Evolutionary conservation across 2,888 invertebrate species (phyloP).

Genomic region (Plusia festucae): DNA sequence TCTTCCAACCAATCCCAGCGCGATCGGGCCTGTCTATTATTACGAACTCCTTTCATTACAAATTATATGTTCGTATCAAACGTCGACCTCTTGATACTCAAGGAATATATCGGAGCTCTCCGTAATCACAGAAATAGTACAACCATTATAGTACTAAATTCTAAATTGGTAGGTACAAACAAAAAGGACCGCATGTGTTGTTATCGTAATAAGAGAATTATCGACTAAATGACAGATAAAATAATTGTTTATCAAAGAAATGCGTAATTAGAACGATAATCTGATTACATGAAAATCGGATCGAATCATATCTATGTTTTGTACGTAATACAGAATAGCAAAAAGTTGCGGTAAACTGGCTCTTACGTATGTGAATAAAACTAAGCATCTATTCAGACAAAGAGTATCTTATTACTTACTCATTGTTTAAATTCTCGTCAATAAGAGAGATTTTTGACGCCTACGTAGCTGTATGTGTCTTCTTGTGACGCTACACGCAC

Average conservation of each 20-base stretch:
- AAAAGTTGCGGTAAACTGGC: background rate
- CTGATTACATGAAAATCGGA: background rate
- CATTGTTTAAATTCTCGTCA: no score
- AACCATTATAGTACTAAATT: no score
- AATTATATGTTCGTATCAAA: background rate
- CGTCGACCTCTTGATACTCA: background rate
- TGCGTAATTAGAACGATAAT: constrained; percentile 12
- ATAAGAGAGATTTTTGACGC: no score
- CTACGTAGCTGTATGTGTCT: no score
- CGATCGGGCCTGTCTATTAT: background rate
- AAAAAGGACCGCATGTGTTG: background rate
- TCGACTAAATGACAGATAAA: background rate
- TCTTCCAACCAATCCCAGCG: background rate
- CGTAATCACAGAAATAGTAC: background rate
- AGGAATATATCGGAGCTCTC: background rate
- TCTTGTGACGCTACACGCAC: no score
- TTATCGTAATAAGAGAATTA: constrained; percentile 2
- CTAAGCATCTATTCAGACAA: no score
- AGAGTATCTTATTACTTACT: no score
- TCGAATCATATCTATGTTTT: background rate
- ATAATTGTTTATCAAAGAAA: constrained; percentile 10
- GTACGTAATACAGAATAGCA: background rate
- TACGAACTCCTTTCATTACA: background rate
- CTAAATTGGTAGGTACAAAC: background rate
- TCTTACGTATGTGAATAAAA: background rate